Evolutionary conservation across 2,113 vertebrate genomes (phyloP), one percentile per base, ranked within the genome.

Genomic region (Eudorcas thomsonii): DNA sequence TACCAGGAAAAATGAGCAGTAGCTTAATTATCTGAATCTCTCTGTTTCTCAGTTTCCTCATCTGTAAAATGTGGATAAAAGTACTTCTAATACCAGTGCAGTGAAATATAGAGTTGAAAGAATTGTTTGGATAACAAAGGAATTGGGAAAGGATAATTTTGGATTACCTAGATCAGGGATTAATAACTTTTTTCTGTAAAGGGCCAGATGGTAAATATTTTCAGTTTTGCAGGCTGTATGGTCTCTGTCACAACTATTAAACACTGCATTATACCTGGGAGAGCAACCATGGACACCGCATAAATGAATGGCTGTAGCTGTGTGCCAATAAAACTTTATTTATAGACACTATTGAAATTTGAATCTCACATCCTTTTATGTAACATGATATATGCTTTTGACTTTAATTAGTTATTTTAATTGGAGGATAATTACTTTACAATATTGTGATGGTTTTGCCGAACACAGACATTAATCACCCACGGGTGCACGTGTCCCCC

Each of bases 61-160:
- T 80, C 77, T 91, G 5, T 59, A 90, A 60, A 84, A 88, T 85
- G 26, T 88, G 36, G 10, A 87, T 77, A 78, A 28, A 77, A 86
- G 92, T 93, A 91, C 57, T 82, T 96, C 43, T 85, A 91, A 91
- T n/a, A 91, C 5, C 36, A 90, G 80, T 23, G 71, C 21, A 89
- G 57, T 74, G 11, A 96, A 74, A 85, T 5, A 60, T 6, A 94
- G 14, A 89, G 26, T 21, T 95, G 30, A 91, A 80, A 92, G 36
- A 91, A 85, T 21, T 83, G 87, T 60, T 78, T 54, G 33, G 33
- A 84, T 85, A 39, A 92, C 81, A 90, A 98, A 95, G 26, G 54
- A 92, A 88, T 25, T 48, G 54, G 19, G 45, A 97, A 92, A 33
- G 33, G 25, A 43, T 91, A 92, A 19, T 6, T 43, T 90, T 71